Evolutionary conservation across 2,797 vertebrate genomes (phyloP).

Genomic region (Silurus aristotelis): DNA sequence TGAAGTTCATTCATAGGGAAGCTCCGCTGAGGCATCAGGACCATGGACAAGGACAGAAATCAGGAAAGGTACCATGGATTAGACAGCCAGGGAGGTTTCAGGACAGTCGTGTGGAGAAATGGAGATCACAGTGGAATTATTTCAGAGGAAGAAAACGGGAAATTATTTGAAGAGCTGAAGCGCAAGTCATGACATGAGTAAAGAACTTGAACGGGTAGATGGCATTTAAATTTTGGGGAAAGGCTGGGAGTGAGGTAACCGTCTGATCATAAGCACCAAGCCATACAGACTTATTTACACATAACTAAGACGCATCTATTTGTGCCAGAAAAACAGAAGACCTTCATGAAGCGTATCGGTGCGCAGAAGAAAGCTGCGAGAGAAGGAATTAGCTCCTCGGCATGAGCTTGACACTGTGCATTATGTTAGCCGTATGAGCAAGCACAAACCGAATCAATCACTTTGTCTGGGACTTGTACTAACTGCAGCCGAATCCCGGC

Average conservation of each 20-base stretch:
- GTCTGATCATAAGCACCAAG: not conserved
- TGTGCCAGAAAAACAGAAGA: not conserved
- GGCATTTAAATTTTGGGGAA: not conserved
- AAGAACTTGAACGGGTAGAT: not conserved
- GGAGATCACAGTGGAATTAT: not conserved
- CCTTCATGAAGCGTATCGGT: not conserved
- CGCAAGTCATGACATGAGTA: not conserved
- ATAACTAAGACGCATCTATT: not conserved
- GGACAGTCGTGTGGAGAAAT: too few species aligned
- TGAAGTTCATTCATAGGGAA: not conserved
- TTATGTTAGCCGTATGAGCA: conserved; percentile 26
- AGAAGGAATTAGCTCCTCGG: conserved; percentile 39
- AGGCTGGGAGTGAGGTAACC: not conserved
- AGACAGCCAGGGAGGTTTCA: not conserved
- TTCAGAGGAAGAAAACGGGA: not conserved
- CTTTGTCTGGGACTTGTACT: not conserved
- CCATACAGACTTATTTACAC: not conserved
- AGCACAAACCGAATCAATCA: conserved; percentile 40
- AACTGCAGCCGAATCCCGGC: not conserved
- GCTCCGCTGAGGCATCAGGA: not conserved
- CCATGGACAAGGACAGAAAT: not conserved
- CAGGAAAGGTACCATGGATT: not conserved
- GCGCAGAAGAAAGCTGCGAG: conserved; percentile 2
- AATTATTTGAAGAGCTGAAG: not conserved
- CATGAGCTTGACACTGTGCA: conserved; percentile 26